Evolutionary conservation across 2,888 invertebrate genomes (phyloP).

Genomic region (Acronicta aceris): DNA sequence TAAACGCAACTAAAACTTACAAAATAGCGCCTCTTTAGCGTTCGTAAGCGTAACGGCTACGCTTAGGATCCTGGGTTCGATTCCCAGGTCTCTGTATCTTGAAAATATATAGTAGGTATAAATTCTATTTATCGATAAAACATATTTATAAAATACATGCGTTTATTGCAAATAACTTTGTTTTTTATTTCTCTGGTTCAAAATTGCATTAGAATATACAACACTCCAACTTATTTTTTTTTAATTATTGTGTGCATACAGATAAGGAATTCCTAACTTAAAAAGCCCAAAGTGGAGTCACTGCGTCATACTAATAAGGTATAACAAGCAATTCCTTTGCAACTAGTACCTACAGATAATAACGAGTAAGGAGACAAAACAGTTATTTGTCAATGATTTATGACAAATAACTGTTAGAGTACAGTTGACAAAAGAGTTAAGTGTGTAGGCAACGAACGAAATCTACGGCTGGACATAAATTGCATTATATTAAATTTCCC

Average conservation of each 20-base stretch:
- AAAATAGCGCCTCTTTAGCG: no score
- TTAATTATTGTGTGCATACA: slow-evolving; percentile 5
- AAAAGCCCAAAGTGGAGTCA: slow-evolving; percentile 12
- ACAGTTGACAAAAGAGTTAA: neutral
- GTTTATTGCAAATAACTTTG: slow-evolving; percentile 4
- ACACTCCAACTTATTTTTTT: neutral
- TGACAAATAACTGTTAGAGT: slow-evolving; percentile 28
- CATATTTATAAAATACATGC: slow-evolving; percentile 1
- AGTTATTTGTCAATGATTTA: slow-evolving; percentile 30
- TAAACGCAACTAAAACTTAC: slow-evolving; percentile 22
- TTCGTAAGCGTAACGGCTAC: no score
- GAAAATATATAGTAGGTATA: no score
- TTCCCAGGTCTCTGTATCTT: no score
- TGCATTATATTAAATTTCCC: no score
- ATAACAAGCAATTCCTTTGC: slow-evolving; percentile 27
- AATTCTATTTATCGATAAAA: no score
- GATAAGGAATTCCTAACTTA: slow-evolving; percentile 2
- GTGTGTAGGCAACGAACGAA: no score
- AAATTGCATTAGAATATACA: no score
- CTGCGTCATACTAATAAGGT: slow-evolving; percentile 23
- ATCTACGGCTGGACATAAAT: no score
- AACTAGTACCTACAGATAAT: slow-evolving; percentile 19
- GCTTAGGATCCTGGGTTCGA: no score
- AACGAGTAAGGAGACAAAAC: slow-evolving; percentile 33
- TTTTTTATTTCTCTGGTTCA: no score